Conservation (phyloP, 2,113 vertebrate species). For the Ammospiza caudacuta region DNA sequence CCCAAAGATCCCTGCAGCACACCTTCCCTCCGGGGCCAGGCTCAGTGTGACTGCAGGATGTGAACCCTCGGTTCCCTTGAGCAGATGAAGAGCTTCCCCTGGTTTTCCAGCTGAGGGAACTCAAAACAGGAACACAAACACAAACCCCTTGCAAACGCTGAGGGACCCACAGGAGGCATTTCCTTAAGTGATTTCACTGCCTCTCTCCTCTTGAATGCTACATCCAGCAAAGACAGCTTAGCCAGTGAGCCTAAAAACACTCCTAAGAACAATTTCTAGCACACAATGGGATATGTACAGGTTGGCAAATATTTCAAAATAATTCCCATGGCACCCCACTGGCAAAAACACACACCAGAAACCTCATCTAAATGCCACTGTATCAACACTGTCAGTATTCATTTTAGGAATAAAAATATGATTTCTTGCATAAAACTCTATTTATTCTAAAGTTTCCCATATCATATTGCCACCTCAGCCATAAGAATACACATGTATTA, state of each 20-base stretch:
- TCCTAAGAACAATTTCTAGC: neutral
- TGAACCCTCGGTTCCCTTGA: neutral
- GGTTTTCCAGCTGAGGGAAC: neutral
- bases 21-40: neutral
- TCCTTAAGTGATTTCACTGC: neutral
- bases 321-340: neutral
- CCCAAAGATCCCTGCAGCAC: too few relatives aligned
- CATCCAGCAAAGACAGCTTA: neutral
- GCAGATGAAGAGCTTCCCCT: neutral
- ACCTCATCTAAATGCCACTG: neutral
- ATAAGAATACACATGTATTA: neutral
- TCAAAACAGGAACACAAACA: neutral
- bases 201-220: neutral
- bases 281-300: neutral
- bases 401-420: neutral
- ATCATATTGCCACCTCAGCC: neutral
- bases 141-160: neutral
- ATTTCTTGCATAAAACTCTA: neutral
- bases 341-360: neutral
- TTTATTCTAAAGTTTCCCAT: neutral
- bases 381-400: neutral
- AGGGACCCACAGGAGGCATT: neutral
- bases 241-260: neutral
- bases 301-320: neutral
- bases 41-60: rapidly evolving